These are phyloP conservation scores for Drosophila azteca DNA, from an alignment of 1,140 invertebrate genomes.

Conservation along the genomic window DNA sequence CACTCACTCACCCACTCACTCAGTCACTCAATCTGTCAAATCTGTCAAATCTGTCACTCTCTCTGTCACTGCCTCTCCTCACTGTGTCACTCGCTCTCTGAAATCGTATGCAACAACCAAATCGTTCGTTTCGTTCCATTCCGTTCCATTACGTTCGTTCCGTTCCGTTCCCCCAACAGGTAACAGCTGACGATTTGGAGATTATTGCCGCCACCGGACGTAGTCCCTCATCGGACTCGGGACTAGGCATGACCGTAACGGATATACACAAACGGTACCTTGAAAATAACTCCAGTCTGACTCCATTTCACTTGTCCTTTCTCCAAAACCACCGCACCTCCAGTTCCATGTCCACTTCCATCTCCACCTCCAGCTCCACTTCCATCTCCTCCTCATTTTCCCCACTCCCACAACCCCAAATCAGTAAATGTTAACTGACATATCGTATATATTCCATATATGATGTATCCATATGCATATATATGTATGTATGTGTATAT, in stretches of 20 bases:
- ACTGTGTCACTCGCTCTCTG: conserved; percentile 39
- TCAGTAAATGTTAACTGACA: conserved; percentile 37
- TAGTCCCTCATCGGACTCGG: conserved; percentile 82
- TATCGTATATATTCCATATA: conserved; percentile 3
- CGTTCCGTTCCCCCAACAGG: conserved; percentile 67
- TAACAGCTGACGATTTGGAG: conserved; percentile 83
- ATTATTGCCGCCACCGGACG: conserved; percentile 81
- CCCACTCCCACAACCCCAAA: not conserved
- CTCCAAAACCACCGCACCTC: not conserved
- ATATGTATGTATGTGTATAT: conserved; percentile 32
- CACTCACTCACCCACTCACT: conserved; percentile 28
- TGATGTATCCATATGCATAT: conserved; percentile 34
- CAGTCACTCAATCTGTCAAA: conserved; percentile 14
- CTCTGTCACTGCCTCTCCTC: not conserved
- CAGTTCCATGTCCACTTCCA: not conserved
- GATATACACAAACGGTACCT: conserved; percentile 83
- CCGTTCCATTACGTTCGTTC: conserved; percentile 62
- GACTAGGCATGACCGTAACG: conserved; percentile 79
- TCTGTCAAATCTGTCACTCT: conserved; percentile 5
- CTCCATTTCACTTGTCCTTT: too few relatives aligned
- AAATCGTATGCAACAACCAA: conserved; percentile 61
- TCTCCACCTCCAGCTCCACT: not conserved
- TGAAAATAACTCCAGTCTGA: conserved; percentile 20
- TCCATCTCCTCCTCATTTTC: not conserved
- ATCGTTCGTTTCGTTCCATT: conserved; percentile 62